A percentile compares a stretch with the other conserved stretches of the same genome.
Conservation (phyloP, 2,113 vertebrate genomes). For the Coracopsis vasa region DNA sequence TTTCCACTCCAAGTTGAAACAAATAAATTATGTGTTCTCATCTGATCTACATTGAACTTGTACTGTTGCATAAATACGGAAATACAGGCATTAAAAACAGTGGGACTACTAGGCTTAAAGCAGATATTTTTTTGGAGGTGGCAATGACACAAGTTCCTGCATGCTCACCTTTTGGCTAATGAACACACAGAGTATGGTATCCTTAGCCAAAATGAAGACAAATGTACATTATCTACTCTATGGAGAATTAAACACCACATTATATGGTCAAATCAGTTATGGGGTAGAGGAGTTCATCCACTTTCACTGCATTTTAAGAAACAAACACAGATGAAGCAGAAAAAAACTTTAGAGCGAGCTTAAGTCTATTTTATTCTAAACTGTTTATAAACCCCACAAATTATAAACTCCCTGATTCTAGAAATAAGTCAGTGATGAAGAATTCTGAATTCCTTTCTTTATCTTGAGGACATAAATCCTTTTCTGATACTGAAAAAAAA, state of each 20-base stretch:
- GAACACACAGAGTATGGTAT: neutral
- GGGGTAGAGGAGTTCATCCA: neutral
- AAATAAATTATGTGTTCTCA: neutral
- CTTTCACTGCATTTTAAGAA: neutral
- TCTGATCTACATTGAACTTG: fast-evolving
- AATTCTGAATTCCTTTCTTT: neutral
- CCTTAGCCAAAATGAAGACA: neutral
- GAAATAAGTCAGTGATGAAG: neutral
- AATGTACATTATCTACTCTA: neutral
- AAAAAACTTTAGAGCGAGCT: neutral
- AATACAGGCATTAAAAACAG: neutral
- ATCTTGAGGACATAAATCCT: neutral
- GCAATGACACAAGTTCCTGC: neutral
- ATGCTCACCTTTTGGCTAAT: neutral
- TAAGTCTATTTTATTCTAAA: neutral
- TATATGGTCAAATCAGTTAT: neutral
- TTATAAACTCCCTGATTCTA: neutral
- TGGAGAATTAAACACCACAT: neutral
- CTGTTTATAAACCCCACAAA: neutral
- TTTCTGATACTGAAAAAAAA: neutral
- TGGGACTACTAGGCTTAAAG: neutral
- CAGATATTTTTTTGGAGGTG: neutral
- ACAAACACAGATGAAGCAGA: neutral
- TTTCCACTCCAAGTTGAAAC: neutral
- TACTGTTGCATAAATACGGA: neutral